Evolutionary conservation across 2,888 invertebrate species (phyloP).

Genomic region (Drosophila kambysellisi): DNA sequence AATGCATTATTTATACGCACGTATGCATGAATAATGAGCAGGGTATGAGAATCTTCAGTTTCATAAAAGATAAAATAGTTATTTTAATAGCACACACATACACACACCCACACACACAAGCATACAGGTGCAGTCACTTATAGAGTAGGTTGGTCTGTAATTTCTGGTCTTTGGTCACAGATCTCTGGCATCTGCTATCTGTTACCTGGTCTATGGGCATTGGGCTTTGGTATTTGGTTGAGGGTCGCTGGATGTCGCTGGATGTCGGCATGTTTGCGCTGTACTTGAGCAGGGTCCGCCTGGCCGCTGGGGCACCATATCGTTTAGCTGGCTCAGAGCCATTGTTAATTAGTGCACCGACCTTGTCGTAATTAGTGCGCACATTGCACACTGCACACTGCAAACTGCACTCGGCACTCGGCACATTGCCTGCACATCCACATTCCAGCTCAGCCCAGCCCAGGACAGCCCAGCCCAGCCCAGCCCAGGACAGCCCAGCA

Average conservation of each 20-base stretch:
- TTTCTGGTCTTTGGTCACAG: constrained; percentile 16
- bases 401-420: constrained; percentile 2
- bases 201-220: background rate
- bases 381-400: constrained; percentile 52
- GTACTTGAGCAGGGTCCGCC: constrained; percentile 5
- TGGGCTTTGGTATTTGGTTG: constrained; percentile 16
- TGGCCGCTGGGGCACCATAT: constrained; percentile 45
- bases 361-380: constrained; percentile 77
- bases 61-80: background rate
- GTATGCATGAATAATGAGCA: background rate
- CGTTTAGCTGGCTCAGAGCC: constrained; percentile 76
- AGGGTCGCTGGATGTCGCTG: constrained; percentile 1
- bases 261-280: constrained; percentile 27
- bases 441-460: background rate
- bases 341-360: constrained; percentile 79
- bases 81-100: constrained; percentile 9
- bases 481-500: constrained; percentile 3
- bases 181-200: constrained; percentile 13
- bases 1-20: background rate
- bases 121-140: constrained; percentile 24
- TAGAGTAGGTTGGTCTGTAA: constrained; percentile 13
- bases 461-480: background rate
- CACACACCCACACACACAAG: constrained; percentile 8
- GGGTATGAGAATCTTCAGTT: background rate
- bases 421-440: constrained; percentile 2